Conservation (phyloP, 1,140 invertebrate species). For the Drosophila dunni region DNA sequence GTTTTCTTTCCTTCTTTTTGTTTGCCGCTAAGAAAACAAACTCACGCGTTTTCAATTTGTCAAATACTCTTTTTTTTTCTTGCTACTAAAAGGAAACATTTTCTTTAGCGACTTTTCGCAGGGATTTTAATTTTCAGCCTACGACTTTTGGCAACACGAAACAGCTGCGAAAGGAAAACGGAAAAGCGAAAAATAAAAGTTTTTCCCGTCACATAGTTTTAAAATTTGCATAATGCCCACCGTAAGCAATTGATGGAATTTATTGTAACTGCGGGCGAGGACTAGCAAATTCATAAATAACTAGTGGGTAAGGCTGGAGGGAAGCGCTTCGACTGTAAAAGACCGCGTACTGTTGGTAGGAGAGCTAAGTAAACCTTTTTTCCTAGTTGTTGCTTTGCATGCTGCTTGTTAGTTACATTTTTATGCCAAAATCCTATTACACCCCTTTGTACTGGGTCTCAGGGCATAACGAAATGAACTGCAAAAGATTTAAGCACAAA, state of each 20-base stretch:
- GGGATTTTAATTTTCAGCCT: conserved; percentile 46
- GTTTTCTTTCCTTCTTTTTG: background rate
- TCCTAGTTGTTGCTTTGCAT: too few species aligned
- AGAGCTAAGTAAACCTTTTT: too few species aligned
- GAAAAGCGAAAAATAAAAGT: conserved; percentile 2
- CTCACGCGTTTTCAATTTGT: conserved; percentile 19
- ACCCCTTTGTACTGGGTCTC: too few species aligned
- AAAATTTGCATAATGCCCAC: conserved; percentile 55
- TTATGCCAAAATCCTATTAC: too few species aligned
- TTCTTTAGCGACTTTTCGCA: conserved; percentile 45
- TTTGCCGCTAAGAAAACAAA: conserved; percentile 27
- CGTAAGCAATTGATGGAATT: conserved; percentile 43
- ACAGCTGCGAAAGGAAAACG: conserved; percentile 41
- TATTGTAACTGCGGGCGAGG: conserved; percentile 16
- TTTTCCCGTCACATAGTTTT: conserved; percentile 37
- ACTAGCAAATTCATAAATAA: conserved; percentile 9
- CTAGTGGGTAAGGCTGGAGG: background rate
- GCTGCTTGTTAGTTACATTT: too few species aligned
- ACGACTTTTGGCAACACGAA: conserved; percentile 10
- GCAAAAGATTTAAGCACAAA: too few species aligned
- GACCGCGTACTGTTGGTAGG: too few species aligned
- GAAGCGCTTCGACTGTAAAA: too few species aligned
- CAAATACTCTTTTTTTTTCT: conserved; percentile 14
- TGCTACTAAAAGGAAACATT: conserved; percentile 35
- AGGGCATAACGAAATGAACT: too few species aligned